Evolutionary conservation across 2,113 vertebrate genomes (phyloP).

Genomic region (Ciconia stormi): DNA sequence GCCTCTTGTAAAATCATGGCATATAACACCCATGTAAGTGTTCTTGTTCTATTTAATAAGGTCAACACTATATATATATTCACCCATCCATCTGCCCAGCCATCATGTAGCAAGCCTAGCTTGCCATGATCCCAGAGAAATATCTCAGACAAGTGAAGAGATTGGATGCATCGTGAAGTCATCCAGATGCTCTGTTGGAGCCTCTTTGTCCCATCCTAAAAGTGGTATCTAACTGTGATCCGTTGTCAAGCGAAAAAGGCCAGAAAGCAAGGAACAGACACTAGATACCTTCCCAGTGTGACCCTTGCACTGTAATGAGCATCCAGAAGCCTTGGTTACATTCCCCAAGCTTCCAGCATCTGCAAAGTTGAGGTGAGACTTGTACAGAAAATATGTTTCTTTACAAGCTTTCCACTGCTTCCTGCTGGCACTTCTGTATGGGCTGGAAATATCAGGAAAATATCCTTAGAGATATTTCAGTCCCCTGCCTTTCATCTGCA

Average conservation of each 20-base stretch:
- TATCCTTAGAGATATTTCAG: background rate
- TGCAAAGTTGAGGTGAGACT: background rate
- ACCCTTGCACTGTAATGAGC: background rate
- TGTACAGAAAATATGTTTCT: background rate
- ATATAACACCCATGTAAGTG: too few relatives aligned
- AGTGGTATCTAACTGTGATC: background rate
- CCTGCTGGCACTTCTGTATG: background rate
- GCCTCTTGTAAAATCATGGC: background rate
- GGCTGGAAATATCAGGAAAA: background rate
- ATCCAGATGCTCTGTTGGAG: background rate
- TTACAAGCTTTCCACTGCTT: background rate
- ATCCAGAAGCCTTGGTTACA: background rate
- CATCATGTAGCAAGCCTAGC: background rate
- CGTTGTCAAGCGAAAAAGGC: background rate
- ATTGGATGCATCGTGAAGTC: background rate
- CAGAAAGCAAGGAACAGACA: background rate
- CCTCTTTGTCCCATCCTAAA: background rate
- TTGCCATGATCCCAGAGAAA: background rate
- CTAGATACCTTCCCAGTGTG: background rate
- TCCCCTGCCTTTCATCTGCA: background rate
- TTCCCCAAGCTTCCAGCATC: background rate
- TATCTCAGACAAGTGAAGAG: background rate
- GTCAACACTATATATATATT: fast-evolving
- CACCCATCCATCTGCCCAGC: background rate
- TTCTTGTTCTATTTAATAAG: background rate